phyloP scores from a whole-genome alignment of 2,113 vertebrate species.

The Micronisus gabar region DNA sequence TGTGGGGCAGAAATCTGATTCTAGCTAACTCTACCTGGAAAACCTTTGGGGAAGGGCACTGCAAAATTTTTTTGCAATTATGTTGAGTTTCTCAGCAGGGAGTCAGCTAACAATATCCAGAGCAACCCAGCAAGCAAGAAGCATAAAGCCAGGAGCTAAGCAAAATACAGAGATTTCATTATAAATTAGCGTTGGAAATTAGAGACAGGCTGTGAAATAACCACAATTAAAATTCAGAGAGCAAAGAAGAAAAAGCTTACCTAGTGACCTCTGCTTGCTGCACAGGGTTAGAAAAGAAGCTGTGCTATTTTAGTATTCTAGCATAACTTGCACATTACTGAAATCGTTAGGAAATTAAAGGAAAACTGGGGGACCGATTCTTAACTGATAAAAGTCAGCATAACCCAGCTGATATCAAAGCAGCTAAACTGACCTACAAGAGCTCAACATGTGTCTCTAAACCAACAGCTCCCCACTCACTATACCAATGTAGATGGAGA shows the following conservation, averaged over 20 bases:
- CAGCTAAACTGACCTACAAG: not conserved
- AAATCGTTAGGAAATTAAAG: not conserved
- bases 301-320: constrained; percentile 6
- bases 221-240: constrained; percentile 50
- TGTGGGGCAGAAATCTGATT: not conserved
- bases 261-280: constrained; percentile 20
- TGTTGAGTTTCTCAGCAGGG: not conserved
- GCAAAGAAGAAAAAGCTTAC: constrained; percentile 22
- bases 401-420: not conserved
- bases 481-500: not conserved
- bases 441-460: not conserved
- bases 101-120: constrained; percentile 14
- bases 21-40: not conserved
- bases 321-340: not conserved
- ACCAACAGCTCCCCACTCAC: not conserved
- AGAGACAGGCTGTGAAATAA: constrained; percentile 21
- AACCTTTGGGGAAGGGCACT: not conserved
- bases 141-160: constrained; percentile 11
- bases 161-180: constrained; percentile 26
- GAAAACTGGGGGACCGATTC: not conserved
- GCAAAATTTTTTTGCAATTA: not conserved
- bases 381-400: not conserved
- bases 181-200: constrained; percentile 43
- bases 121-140: not conserved
- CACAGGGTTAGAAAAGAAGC: not conserved